A percentile compares a stretch with the other conserved stretches of the same genome.
Conservation (phyloP, 2,797 vertebrate genomes). For the Brachyalestes nurse region DNA sequence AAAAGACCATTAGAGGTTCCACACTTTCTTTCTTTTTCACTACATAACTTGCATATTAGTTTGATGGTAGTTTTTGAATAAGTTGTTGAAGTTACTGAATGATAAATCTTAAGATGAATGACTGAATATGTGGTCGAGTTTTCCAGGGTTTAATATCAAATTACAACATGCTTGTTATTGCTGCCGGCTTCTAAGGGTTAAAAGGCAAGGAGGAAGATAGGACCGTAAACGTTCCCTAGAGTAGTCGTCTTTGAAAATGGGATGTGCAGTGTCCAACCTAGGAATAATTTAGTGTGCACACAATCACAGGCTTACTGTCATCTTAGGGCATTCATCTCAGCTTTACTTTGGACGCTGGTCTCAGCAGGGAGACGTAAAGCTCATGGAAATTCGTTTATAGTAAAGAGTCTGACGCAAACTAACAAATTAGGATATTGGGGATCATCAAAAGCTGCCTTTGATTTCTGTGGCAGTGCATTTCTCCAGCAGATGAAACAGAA, state of each 20-base stretch:
- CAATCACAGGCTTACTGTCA: neutral
- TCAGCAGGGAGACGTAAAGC: conserved; percentile 26
- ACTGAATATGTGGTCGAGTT: too few relatives aligned
- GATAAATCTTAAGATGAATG: too few relatives aligned
- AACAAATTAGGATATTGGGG: conserved; percentile 19
- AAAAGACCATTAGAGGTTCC: too few relatives aligned
- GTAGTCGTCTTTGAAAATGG: neutral
- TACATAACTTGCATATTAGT: too few relatives aligned
- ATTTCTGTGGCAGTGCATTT: conserved; percentile 14
- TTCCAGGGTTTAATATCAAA: neutral
- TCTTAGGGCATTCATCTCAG: conserved; percentile 3
- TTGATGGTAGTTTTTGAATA: too few relatives aligned
- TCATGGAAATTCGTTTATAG: conserved; percentile 20
- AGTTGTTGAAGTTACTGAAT: too few relatives aligned
- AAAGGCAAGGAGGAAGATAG: neutral
- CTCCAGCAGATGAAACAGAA: conserved; percentile 7
- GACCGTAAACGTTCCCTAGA: neutral
- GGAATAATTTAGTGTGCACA: neutral
- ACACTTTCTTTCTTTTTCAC: too few relatives aligned
- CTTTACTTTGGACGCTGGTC: conserved; percentile 5
- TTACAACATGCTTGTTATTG: neutral
- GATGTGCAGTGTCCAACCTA: neutral
- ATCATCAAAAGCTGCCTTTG: conserved; percentile 24
- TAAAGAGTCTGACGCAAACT: conserved; percentile 5
- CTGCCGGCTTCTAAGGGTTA: neutral